A percentile compares a stretch with the other conserved stretches of the same genome.
Evolutionary conservation across 2,888 invertebrate species (phyloP).

Genomic region (Crossocerus cetratus): DNA sequence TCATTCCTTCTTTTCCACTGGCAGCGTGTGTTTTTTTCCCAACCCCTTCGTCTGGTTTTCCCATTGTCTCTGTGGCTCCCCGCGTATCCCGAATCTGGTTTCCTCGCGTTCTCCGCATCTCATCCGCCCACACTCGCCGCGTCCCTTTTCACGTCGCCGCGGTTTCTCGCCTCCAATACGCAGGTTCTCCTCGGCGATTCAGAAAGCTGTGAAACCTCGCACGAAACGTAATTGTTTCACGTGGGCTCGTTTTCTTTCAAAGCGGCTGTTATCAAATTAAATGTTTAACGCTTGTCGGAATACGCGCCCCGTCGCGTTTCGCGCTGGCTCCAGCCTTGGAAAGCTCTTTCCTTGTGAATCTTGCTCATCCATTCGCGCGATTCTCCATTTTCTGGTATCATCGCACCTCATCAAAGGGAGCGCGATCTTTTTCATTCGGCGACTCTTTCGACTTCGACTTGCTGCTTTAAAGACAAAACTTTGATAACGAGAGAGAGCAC

Average conservation of each 20-base stretch:
- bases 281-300: neutral
- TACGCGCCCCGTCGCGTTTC: too few species aligned
- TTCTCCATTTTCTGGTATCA: neutral
- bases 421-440: neutral
- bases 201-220: too few species aligned
- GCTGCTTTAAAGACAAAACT: too few species aligned
- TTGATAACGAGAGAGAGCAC: too few species aligned
- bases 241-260: neutral
- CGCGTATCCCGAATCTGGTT: neutral
- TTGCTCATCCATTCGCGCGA: too few species aligned
- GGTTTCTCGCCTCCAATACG: conserved; percentile 38
- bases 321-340: too few species aligned
- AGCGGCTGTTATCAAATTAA: conserved; percentile 20
- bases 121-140: neutral
- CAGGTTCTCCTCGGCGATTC: conserved; percentile 51
- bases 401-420: neutral
- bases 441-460: neutral
- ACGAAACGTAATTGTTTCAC: conserved; percentile 50
- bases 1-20: neutral
- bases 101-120: neutral
- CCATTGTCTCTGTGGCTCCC: neutral
- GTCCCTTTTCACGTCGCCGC: too few species aligned
- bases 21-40: too few species aligned
- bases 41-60: neutral
- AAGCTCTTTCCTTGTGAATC: too few species aligned